Conservation (phyloP, 2,113 vertebrate genomes). For the Melierax canorus region DNA sequence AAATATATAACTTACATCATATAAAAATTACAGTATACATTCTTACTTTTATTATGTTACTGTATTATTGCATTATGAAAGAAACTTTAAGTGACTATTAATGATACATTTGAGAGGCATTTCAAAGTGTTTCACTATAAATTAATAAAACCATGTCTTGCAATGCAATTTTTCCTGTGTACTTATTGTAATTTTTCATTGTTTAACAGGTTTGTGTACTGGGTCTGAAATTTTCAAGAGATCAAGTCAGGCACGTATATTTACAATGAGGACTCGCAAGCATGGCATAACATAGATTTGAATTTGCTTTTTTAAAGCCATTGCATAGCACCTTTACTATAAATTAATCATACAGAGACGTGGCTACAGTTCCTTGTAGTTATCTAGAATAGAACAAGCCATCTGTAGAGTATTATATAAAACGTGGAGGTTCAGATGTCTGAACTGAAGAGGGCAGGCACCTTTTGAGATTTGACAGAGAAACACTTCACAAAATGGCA, state of each 20-base stretch:
- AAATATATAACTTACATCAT: neutral
- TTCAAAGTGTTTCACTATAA: neutral
- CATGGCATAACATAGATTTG: neutral
- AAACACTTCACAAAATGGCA: slow-evolving; percentile 68
- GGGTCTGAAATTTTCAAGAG: slow-evolving; percentile 76
- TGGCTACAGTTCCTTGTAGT: slow-evolving; percentile 71
- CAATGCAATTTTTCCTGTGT: neutral
- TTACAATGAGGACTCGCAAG: neutral
- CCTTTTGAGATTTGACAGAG: slow-evolving; percentile 75
- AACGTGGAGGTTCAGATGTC: slow-evolving; percentile 65
- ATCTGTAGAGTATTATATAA: slow-evolving; percentile 72
- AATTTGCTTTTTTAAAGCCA: neutral
- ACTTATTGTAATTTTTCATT: neutral
- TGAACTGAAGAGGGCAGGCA: slow-evolving; percentile 76
- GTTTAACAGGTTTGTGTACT: slow-evolving; percentile 71
- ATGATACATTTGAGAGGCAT: neutral
- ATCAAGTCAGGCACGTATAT: slow-evolving; percentile 75
- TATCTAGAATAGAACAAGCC: slow-evolving; percentile 79
- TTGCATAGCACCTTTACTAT: neutral
- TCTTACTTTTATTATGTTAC: neutral
- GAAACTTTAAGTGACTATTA: neutral
- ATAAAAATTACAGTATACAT: neutral
- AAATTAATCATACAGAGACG: neutral
- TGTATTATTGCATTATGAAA: neutral
- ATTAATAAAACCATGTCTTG: neutral